Base-by-base conservation (phyloP, 1,140 invertebrate genomes). In the Archivesica marissinica region DNA sequence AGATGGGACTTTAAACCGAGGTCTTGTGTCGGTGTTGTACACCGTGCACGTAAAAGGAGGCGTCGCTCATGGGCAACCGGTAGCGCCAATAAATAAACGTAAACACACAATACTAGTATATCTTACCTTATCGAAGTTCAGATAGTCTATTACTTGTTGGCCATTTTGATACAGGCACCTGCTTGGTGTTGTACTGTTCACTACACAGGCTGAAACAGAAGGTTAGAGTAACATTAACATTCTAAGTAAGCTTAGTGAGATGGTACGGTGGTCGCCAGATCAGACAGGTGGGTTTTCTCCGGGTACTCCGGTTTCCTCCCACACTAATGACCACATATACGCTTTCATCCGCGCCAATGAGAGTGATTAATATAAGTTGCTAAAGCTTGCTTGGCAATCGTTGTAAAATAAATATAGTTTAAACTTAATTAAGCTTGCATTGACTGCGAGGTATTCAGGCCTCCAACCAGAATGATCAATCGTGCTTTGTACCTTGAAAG, bases 71-170 rank as follows among this genome's bases (percentile, higher is more conserved):
- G n/a, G n/a, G n/a, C n/a, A n/a, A n/a, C n/a, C n/a, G n/a, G n/a
- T n/a, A n/a, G n/a, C n/a, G n/a, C n/a, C n/a, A n/a, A n/a, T n/a
- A n/a, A n/a, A n/a, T n/a, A n/a, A n/a, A n/a, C n/a, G n/a, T n/a
- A n/a, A n/a, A n/a, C n/a, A n/a, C n/a, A n/a, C n/a, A n/a, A n/a
- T n/a, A n/a, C n/a, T n/a, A n/a, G n/a, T n/a, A n/a, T n/a, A n/a
- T n/a, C n/a, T n/a, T 25, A 28, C 54, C 25, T 59, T 28, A 20
- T 28, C n/a, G 30, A 35, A 64, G n/a, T 64, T 64, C 13, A 64
- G 59, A 64, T 64, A 64, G 30, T 13, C 3, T 13, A 64, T 64
- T 33, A 64, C 59, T 64, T 64, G 59, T 35, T 64, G 28, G 9
- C 59, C 59, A 25, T 35, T 64, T 13, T 64, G 59, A 17, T 35